Base-by-base conservation (phyloP, 2,888 invertebrate genomes). In the Trachelus stipa region DNA sequence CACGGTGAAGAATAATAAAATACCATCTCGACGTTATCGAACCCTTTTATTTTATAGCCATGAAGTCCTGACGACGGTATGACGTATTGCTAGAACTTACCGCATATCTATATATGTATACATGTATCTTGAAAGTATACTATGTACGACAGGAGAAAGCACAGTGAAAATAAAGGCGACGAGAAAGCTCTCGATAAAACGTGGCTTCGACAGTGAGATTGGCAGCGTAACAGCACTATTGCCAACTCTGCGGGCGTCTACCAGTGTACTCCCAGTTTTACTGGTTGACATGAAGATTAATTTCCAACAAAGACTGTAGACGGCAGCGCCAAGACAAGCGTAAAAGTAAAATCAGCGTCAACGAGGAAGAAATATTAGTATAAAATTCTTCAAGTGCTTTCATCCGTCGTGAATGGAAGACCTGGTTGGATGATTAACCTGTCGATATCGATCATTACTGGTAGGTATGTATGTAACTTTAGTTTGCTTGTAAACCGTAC, bases 111-210 rank as follows among this genome's bases (percentile, higher is more conserved):
- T 40, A 23, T 23, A 33, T 37, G 9, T 69, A 33, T 34, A 73
- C 73, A 73, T 73, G n/a, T 76, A 30, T 73, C 73, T 68, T 68
- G 68, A 69, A 15, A 56, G 56, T 56, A 56, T 15, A 56, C 56
- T 56, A 35, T 35, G 35, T 35, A 56, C 23, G 9, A 23, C 56
- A 9, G 23, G 23, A 1, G 9, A 56, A 56, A 56, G 9, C 56
- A 23, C 56, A 56, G 15, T 56, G 56, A 56, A 56, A 56, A 56
- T 56, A 56, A 56, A 56, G 9, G 56, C 23, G 56, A 56, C 56
- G 56, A 56, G 56, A 56, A 56, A 56, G 15, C 56, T 56, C 23
- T 56, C 56, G 56, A 56, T 56, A 56, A 56, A 56, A 56, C 71
- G 71, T 71, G 71, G 71, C 71, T 31, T 31, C 31, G 31, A 71